These are phyloP conservation scores for Spinus olivaceus DNA, from an alignment of 2,797 vertebrate species.

Conservation along the genomic window DNA sequence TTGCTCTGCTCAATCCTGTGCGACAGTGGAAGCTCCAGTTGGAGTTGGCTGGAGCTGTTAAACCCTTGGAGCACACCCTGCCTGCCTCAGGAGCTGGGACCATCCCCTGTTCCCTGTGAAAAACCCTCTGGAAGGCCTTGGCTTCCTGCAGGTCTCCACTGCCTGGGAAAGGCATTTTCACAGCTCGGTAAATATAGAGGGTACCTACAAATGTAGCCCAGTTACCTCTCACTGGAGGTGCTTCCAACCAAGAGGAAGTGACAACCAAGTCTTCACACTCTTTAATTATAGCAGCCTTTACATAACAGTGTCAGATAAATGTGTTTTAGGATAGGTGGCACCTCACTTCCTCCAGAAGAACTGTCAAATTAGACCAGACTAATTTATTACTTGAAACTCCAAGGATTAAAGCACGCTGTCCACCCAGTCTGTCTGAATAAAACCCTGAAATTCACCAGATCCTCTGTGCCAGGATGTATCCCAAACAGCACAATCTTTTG, in stretches of 20 bases:
- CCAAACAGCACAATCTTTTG: not conserved
- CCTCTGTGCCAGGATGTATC: not conserved
- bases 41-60: not conserved
- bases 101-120: not conserved
- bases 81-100: not conserved
- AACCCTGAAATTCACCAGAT: not conserved
- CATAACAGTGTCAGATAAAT: constrained; percentile 38
- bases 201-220: constrained; percentile 27
- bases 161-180: not conserved
- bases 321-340: constrained; percentile 33
- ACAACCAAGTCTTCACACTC: constrained; percentile 20
- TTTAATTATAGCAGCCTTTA: constrained; percentile 64
- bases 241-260: constrained; percentile 6
- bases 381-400: constrained; percentile 13
- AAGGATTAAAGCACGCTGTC: not conserved
- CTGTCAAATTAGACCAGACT: constrained; percentile 33
- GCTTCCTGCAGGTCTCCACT: not conserved
- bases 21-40: not conserved
- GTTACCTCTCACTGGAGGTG: constrained; percentile 23
- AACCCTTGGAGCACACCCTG: not conserved
- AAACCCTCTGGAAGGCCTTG: not conserved
- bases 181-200: constrained; percentile 33
- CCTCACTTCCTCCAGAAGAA: constrained; percentile 47
- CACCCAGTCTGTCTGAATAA: not conserved
- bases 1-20: accelerated